Percentiles rank a stretch among this genome's conserved stretches.
phyloP scores from a whole-genome alignment of 1,140 invertebrate species.

The Pseudomyrmex flavicornis region DNA sequence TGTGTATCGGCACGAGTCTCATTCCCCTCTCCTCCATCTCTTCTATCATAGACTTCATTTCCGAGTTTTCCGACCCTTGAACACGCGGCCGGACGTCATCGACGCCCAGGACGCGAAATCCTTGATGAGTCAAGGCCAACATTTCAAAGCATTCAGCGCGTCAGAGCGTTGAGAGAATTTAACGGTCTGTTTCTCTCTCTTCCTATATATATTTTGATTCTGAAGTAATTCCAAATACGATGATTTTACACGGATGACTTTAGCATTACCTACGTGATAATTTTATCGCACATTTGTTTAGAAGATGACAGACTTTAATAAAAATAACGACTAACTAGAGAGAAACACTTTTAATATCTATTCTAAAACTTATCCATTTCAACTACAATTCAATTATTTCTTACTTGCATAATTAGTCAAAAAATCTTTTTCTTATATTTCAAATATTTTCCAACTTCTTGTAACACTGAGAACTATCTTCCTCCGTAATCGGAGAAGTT shows the following conservation, averaged over 20 bases:
- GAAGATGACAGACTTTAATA: neutral
- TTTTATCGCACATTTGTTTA: neutral
- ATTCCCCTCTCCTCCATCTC: slow-evolving; percentile 27
- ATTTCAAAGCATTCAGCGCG: neutral
- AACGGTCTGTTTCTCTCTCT: slow-evolving; percentile 14
- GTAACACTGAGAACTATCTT: too few relatives aligned
- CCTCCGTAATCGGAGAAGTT: too few relatives aligned
- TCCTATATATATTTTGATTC: too few relatives aligned
- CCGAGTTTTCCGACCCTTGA: slow-evolving; percentile 65
- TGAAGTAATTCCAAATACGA: neutral
- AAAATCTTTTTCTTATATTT: too few relatives aligned
- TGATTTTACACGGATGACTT: neutral
- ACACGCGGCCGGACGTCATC: slow-evolving; percentile 40
- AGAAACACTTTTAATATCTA: neutral
- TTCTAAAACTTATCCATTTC: neutral
- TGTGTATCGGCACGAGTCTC: slow-evolving; percentile 31
- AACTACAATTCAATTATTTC: slow-evolving; percentile 6
- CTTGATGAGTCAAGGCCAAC: slow-evolving; percentile 35
- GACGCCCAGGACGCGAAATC: slow-evolving; percentile 43
- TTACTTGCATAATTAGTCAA: too few relatives aligned
- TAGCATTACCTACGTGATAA: neutral
- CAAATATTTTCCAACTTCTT: too few relatives aligned
- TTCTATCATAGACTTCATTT: slow-evolving; percentile 30
- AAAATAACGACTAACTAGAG: neutral
- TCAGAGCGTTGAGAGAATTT: slow-evolving; percentile 19